Base-by-base conservation (phyloP, 2,113 vertebrate species). In the Pangasianodon gigas region DNA sequence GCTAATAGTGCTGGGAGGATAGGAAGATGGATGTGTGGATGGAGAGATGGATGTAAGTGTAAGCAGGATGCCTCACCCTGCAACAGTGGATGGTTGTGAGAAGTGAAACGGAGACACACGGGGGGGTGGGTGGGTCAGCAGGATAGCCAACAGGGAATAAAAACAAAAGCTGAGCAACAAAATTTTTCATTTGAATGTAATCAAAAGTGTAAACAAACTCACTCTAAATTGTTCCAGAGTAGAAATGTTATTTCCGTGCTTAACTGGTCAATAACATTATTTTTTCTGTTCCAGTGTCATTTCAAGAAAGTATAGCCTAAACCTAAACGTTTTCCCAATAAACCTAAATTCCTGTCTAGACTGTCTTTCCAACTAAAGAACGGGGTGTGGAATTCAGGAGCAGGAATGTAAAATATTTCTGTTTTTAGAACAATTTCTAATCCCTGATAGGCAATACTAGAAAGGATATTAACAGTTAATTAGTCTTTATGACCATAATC, bases 1-100 rank as follows among this genome's bases (percentile, higher is more conserved):
- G 89, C 87, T 86, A 71, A 91, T 90, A 87, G 85, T 87, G 80
- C 88, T 83, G 87, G 80, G 88, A 89, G 82, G 75, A 77, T 91
- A 84, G 88, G 87, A 90, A 90, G 88, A 91, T 89, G 88, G 71
- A 92, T 87, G 79, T 58, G 80, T 56, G 80, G 85, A 89, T 71
- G 86, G 58, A 77, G 51, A 87, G 89, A 89, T 88, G 83, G 75
- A 89, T 84, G 51, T 67, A 85, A 81, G 86, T 84, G 51, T 67
- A 85, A 81, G 86, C 77, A 56, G 75, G 51, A 90, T 65, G 56
- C 82, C 67, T 91, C 65, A 89, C 52, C 54, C 67, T 84, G 84
- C 77, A 77, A 80, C 88, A 87, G 82, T 85, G 54, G 62, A 85
- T 90, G 71, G 79, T 75, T 90, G 56, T 75, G 44, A 86, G 80